These are phyloP conservation scores for Cancer borealis DNA, from an alignment of 2,888 invertebrate genomes.

Conservation along the genomic window DNA sequence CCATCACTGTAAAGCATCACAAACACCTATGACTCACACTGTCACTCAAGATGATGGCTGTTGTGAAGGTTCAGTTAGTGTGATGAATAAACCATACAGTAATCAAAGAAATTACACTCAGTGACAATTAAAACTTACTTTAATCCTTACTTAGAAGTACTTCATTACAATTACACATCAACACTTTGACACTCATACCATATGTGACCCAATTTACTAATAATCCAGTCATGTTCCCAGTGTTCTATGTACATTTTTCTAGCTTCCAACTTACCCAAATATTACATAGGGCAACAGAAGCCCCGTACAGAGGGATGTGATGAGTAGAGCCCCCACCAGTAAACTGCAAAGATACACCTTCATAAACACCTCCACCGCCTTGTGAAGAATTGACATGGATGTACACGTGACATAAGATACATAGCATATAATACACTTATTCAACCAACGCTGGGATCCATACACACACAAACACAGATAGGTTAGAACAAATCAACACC, in stretches of 20 bases:
- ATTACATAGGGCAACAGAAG: conserved; percentile 67
- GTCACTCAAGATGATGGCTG: background rate
- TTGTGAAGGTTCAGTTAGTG: too few relatives aligned
- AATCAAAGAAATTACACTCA: background rate
- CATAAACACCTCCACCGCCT: background rate
- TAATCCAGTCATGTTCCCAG: background rate
- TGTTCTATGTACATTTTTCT: background rate
- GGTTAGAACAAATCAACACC: too few relatives aligned
- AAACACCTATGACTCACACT: background rate
- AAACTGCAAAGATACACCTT: conserved; percentile 59
- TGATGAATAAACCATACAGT: background rate
- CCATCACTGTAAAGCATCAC: conserved; percentile 69
- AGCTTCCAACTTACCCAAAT: conserved; percentile 62
- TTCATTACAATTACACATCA: background rate
- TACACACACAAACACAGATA: too few relatives aligned
- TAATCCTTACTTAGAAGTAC: background rate
- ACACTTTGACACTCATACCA: background rate
- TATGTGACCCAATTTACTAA: background rate
- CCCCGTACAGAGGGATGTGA: conserved; percentile 63
- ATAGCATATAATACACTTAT: too few relatives aligned
- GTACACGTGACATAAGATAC: too few relatives aligned
- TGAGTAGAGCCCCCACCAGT: conserved; percentile 61
- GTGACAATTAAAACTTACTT: background rate
- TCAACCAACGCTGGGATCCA: too few relatives aligned
- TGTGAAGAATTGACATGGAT: too few relatives aligned